Percentiles rank a stretch among this genome's conserved stretches.
Evolutionary conservation across 2,888 invertebrate genomes (phyloP).

Genomic region (Philereme vetulata): DNA sequence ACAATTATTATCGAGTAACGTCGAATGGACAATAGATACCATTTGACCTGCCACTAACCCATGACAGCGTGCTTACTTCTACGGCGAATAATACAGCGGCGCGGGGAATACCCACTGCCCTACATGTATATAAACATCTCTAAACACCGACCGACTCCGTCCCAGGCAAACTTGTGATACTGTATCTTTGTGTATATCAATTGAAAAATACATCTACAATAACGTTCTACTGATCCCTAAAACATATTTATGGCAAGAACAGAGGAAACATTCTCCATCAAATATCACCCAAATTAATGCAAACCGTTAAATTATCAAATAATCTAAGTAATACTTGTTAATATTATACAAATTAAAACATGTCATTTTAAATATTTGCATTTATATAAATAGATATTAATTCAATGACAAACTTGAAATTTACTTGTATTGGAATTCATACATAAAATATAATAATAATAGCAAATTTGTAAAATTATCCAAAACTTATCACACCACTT

Average conservation of each 20-base stretch:
- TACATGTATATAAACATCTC: slow-evolving; percentile 75
- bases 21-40: slow-evolving; percentile 83
- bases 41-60: slow-evolving; percentile 79
- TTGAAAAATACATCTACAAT: slow-evolving; percentile 78
- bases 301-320: slow-evolving; percentile 58
- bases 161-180: slow-evolving; percentile 77
- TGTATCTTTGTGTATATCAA: slow-evolving; percentile 78
- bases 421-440: slow-evolving; percentile 77
- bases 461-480: slow-evolving; percentile 84
- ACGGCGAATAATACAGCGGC: slow-evolving; percentile 80
- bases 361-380: slow-evolving; percentile 62
- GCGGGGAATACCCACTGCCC: slow-evolving; percentile 66
- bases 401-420: slow-evolving; percentile 71
- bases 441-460: slow-evolving; percentile 66
- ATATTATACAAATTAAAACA: slow-evolving; percentile 49
- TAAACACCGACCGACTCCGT: slow-evolving; percentile 70
- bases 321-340: slow-evolving; percentile 50
- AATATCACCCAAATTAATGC: slow-evolving; percentile 67
- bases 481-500: slow-evolving; percentile 84
- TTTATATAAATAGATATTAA: slow-evolving; percentile 49
- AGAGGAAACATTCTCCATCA: slow-evolving; percentile 74
- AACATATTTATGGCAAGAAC: slow-evolving; percentile 81
- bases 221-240: slow-evolving; percentile 77
- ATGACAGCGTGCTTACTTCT: slow-evolving; percentile 78
- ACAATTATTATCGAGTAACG: slow-evolving; percentile 83